Evolutionary conservation across 2,888 invertebrate species (phyloP).

Genomic region (Lasioglossum pauxillum): DNA sequence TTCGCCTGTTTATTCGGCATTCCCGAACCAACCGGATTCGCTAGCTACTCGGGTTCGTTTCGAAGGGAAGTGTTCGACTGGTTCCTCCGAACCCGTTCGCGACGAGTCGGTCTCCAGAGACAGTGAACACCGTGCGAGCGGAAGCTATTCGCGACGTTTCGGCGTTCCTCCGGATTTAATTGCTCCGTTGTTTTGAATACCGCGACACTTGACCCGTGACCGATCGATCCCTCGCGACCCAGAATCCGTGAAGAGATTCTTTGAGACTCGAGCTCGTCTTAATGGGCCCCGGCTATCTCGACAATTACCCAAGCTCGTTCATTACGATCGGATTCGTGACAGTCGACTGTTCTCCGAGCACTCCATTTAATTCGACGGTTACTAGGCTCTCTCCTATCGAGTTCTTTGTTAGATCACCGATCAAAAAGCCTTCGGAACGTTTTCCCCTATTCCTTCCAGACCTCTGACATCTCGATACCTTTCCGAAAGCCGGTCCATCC

Average conservation of each 20-base stretch:
- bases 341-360: not conserved
- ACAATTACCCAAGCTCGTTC: slow-evolving; percentile 23
- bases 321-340: slow-evolving; percentile 6
- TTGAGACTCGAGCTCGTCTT: slow-evolving; percentile 21
- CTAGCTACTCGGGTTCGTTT: not conserved
- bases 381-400: not conserved
- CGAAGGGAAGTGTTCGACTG: not conserved
- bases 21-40: not conserved
- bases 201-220: slow-evolving; percentile 15
- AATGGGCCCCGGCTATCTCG: not conserved
- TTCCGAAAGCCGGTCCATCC: not conserved
- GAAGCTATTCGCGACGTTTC: not conserved
- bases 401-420: not conserved
- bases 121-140: not conserved
- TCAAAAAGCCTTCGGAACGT: not conserved
- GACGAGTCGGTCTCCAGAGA: not conserved
- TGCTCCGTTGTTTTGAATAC: slow-evolving; percentile 7
- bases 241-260: slow-evolving; percentile 13
- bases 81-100: not conserved
- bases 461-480: not conserved
- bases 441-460: not conserved
- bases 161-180: not conserved
- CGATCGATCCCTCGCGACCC: slow-evolving; percentile 4
- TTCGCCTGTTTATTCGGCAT: not conserved
- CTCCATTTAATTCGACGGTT: not conserved